Conservation (phyloP, 1,140 invertebrate genomes). For the Acromyrmex heyeri region DNA sequence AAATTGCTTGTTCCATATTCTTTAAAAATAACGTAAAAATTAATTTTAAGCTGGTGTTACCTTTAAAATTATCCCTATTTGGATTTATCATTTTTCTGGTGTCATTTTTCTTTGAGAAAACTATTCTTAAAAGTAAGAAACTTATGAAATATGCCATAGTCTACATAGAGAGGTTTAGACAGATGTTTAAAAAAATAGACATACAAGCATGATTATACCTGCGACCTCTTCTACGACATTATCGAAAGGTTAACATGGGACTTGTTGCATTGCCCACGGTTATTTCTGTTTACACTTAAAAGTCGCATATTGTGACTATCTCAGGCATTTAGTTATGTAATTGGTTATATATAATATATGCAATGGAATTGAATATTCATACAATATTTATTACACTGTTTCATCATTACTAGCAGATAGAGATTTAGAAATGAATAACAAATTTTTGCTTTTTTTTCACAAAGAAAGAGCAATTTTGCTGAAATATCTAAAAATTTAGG, state of each 20-base stretch:
- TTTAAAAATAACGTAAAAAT: no score
- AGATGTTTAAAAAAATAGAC: not conserved
- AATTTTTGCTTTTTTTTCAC: not conserved
- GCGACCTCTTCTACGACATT: slow-evolving; percentile 69
- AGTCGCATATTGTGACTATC: slow-evolving; percentile 46
- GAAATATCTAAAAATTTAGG: no score
- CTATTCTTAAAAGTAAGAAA: not conserved
- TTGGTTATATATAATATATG: slow-evolving; percentile 1
- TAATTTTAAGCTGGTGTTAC: no score
- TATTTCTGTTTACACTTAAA: slow-evolving; percentile 60
- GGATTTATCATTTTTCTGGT: no score
- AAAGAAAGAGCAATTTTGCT: no score
- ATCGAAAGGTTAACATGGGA: slow-evolving; percentile 70
- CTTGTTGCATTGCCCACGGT: slow-evolving; percentile 16
- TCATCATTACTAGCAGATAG: not conserved
- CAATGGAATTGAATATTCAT: not conserved
- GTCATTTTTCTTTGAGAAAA: not conserved
- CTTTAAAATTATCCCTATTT: no score
- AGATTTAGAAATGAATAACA: not conserved
- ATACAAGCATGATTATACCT: slow-evolving; percentile 38
- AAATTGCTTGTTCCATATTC: no score
- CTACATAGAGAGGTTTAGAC: not conserved
- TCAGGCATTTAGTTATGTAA: slow-evolving; percentile 52
- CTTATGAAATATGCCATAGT: not conserved
- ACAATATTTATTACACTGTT: slow-evolving; percentile 6